phyloP scores from a whole-genome alignment of 2,113 vertebrate species.

The Epinephelus fuscoguttatus region DNA sequence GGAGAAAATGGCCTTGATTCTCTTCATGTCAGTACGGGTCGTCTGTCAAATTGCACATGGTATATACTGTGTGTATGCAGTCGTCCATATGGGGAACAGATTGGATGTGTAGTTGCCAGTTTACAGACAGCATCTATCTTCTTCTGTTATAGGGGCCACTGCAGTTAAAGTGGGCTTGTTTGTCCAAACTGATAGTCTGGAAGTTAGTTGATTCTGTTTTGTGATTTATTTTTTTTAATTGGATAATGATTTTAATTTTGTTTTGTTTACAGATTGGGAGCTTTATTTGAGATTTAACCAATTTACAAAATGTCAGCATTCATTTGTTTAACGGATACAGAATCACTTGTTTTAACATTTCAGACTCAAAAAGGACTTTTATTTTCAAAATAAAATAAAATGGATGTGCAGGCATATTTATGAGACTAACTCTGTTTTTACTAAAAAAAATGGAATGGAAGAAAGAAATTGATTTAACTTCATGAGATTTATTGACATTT shows the following conservation, averaged over 20 bases:
- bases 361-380: neutral
- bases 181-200: conserved; percentile 15
- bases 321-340: neutral
- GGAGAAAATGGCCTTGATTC: conserved; percentile 34
- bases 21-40: neutral
- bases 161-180: neutral
- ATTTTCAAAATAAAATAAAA: neutral
- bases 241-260: neutral
- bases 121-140: conserved; percentile 17
- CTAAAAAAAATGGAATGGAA: too few species aligned
- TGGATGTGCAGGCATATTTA: neutral
- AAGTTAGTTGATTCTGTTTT: neutral
- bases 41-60: conserved; percentile 40
- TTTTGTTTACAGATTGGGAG: neutral
- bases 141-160: neutral
- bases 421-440: neutral
- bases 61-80: conserved; percentile 31
- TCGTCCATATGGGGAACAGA: conserved; percentile 56
- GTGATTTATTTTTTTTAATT: neutral
- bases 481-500: neutral
- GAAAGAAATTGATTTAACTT: neutral
- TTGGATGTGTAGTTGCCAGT: conserved; percentile 34
- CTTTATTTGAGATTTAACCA: neutral
- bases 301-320: too few species aligned
- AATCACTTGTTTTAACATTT: neutral